Evolutionary conservation across 2,797 vertebrate species (phyloP).

Genomic region (Simalia tracyae): DNA sequence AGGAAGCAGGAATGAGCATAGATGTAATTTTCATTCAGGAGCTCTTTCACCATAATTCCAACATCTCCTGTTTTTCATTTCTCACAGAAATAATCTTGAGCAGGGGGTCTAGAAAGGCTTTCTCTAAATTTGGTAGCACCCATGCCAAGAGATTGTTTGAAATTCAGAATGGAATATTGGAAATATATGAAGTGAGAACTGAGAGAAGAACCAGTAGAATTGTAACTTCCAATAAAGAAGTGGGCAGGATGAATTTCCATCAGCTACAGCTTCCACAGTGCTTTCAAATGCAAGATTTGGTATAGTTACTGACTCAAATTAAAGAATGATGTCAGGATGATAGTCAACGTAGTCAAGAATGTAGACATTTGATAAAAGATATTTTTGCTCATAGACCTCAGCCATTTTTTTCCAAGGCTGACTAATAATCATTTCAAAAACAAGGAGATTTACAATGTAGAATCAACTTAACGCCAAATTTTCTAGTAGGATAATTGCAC

Average conservation of each 20-base stretch:
- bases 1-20: neutral
- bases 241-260: neutral
- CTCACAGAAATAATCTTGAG: neutral
- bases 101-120: neutral
- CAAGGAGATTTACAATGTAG: neutral
- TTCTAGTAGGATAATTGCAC: neutral
- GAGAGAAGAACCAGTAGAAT: neutral
- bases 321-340: neutral
- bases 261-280: neutral
- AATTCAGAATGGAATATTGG: neutral
- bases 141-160: neutral
- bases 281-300: neutral
- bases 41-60: neutral
- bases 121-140: neutral
- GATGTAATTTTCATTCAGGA: neutral
- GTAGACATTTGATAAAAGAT: neutral
- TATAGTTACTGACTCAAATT: neutral
- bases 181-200: neutral
- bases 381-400: neutral
- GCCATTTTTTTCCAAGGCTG: neutral
- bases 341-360: neutral
- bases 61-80: neutral
- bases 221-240: neutral
- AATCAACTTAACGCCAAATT: neutral
- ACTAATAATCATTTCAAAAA: neutral